Conservation (phyloP, 37 sponge, comb jelly and placozoan species). For the Chondrilla cf. caribensis region DNA sequence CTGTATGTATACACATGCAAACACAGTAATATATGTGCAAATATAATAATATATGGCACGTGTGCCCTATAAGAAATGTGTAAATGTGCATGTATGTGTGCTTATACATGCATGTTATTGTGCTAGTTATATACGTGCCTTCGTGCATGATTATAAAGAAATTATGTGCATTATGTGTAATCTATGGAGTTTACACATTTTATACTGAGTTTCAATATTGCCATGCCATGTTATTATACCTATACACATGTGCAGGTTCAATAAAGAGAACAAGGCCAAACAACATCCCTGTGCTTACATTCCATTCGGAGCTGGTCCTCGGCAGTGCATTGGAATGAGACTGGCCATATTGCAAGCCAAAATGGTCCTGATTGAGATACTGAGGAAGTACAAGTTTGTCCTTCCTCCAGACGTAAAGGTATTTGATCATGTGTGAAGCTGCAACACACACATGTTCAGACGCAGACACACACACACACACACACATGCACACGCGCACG, state of each 20-base stretch:
- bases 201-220: not conserved
- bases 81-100: too few species aligned
- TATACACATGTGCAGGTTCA: not conserved
- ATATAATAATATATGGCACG: too few species aligned
- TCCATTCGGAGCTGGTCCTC: not conserved
- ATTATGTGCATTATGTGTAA: not conserved
- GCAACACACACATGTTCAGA: not conserved
- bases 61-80: too few species aligned
- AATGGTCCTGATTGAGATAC: slow-evolving; percentile 1
- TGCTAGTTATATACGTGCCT: too few species aligned
- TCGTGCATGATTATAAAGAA: too few species aligned
- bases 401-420: not conserved
- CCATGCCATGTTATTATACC: not conserved
- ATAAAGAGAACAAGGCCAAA: not conserved
- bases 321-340: slow-evolving; percentile 18
- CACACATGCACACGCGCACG: not conserved
- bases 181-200: not conserved
- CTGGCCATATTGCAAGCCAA: not conserved
- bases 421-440: too few species aligned
- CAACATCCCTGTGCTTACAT: not conserved
- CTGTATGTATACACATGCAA: too few species aligned
- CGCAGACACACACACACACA: slow-evolving; percentile 1
- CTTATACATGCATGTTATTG: too few species aligned
- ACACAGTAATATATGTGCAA: too few species aligned
- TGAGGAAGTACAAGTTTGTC: not conserved